A percentile compares a stretch with the other conserved stretches of the same genome.
Evolutionary conservation across 2,113 vertebrate genomes (phyloP).

Genomic region (Andinoacara biseriatus): DNA sequence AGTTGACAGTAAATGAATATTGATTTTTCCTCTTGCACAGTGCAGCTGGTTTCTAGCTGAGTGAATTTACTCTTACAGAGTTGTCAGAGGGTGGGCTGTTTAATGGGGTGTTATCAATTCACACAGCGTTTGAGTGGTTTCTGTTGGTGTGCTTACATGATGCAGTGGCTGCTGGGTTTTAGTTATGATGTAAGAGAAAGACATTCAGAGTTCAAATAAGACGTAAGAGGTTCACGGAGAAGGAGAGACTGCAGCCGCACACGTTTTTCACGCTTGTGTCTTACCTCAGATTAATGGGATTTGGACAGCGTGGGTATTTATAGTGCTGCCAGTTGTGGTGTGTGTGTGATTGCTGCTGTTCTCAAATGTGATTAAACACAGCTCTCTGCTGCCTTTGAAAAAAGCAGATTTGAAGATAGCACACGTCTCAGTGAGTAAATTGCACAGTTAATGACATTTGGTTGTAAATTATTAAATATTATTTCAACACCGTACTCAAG

Average conservation of each 20-base stretch:
- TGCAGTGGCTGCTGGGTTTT: slow-evolving; percentile 33
- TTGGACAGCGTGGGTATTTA: slow-evolving; percentile 39
- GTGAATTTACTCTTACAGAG: slow-evolving; percentile 60
- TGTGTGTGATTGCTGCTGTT: slow-evolving; percentile 19
- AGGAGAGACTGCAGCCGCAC: background rate
- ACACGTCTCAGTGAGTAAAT: slow-evolving; percentile 20
- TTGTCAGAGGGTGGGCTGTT: slow-evolving; percentile 60
- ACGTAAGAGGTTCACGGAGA: background rate
- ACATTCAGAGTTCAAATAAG: background rate
- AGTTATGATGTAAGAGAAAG: slow-evolving; percentile 23
- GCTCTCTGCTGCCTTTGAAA: background rate
- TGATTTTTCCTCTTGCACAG: slow-evolving; percentile 60
- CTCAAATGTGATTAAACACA: slow-evolving; percentile 46
- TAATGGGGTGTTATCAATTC: slow-evolving; percentile 70
- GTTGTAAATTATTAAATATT: slow-evolving; percentile 28
- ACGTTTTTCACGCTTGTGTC: background rate
- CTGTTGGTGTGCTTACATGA: slow-evolving; percentile 39
- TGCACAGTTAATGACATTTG: slow-evolving; percentile 15
- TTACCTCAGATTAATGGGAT: slow-evolving; percentile 40
- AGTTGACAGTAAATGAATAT: slow-evolving; percentile 74
- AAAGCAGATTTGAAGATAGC: slow-evolving; percentile 36
- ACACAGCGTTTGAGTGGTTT: slow-evolving; percentile 38
- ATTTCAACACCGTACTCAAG: background rate
- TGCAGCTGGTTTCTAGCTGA: slow-evolving; percentile 66
- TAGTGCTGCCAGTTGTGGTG: slow-evolving; percentile 7